A percentile compares a stretch with the other conserved stretches of the same genome.
These are phyloP conservation scores for Coracias cyanogaster DNA, from an alignment of 2,797 vertebrate genomes.

Conservation along the genomic window DNA sequence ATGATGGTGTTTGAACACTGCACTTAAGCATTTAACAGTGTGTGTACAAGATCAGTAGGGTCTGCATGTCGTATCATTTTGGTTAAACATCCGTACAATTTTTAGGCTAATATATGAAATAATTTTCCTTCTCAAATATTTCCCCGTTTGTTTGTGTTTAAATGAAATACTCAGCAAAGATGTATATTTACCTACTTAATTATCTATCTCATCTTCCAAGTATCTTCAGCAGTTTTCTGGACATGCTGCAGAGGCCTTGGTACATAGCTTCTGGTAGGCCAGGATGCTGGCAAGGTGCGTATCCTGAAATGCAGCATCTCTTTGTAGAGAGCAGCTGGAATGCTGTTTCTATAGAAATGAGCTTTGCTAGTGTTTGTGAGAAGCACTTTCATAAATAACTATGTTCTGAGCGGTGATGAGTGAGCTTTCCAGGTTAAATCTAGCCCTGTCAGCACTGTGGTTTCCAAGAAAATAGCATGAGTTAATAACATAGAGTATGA, in stretches of 20 bases:
- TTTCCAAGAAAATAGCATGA: background rate
- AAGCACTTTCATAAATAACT: background rate
- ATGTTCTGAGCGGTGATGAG: background rate
- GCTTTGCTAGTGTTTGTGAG: background rate
- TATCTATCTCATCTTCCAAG: background rate
- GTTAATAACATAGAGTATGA: background rate
- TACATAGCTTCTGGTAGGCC: background rate
- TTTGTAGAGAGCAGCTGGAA: background rate
- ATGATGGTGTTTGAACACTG: background rate
- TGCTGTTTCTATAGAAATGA: slow-evolving; percentile 2
- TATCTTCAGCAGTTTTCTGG: background rate
- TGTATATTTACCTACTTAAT: background rate
- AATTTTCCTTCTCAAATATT: background rate
- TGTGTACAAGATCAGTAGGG: background rate
- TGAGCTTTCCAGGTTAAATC: slow-evolving; percentile 2
- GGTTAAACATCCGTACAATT: background rate
- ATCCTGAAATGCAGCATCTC: background rate
- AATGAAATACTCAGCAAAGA: background rate
- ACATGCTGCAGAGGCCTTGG: background rate
- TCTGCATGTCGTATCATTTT: background rate
- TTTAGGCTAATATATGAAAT: background rate
- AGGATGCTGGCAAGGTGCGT: background rate
- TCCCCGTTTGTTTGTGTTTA: background rate
- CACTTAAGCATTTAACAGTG: background rate
- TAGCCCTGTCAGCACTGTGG: background rate